Percentiles rank a stretch among this genome's conserved stretches.
Evolutionary conservation across 2,888 invertebrate species (phyloP).

Genomic region (Nemapogon koenigi): DNA sequence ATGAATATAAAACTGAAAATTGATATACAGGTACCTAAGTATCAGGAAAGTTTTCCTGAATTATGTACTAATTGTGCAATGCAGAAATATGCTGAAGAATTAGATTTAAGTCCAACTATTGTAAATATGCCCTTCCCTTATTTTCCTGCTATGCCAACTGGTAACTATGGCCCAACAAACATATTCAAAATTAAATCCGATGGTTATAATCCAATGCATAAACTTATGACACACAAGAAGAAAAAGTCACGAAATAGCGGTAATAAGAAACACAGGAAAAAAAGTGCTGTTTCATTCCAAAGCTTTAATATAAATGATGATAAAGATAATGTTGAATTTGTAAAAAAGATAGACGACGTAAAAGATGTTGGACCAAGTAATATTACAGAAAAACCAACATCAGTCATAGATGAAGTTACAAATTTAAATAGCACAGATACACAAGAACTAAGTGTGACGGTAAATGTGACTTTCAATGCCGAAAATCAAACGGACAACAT

Average conservation of each 20-base stretch:
- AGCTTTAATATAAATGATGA: neutral
- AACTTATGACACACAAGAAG: constrained; percentile 45
- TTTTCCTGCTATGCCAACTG: constrained; percentile 36
- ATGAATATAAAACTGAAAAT: constrained; percentile 44
- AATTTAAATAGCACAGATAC: no score
- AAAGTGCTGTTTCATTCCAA: constrained; percentile 22
- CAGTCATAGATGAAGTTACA: no score
- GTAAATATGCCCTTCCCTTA: constrained; percentile 34
- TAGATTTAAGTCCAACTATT: neutral
- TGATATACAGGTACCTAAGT: constrained; percentile 42
- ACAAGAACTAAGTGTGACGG: constrained; percentile 20
- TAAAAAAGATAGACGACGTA: no score
- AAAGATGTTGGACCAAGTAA: no score
- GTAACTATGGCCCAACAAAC: constrained; percentile 31
- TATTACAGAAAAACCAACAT: no score
- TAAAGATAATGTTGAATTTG: no score
- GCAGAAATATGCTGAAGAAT: neutral
- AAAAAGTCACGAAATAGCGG: constrained; percentile 36
- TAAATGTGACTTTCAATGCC: constrained; percentile 31
- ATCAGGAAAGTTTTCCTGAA: constrained; percentile 19
- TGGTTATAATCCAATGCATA: constrained; percentile 29
- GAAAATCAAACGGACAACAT: constrained; percentile 21
- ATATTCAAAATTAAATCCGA: constrained; percentile 21
- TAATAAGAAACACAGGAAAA: constrained; percentile 41
- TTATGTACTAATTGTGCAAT: neutral